Evolutionary conservation across 53 echinoderm and acorn worm genomes (phyloP), one percentile per base, ranked within the genome.

Genomic region (Paracentrotus lividus): DNA sequence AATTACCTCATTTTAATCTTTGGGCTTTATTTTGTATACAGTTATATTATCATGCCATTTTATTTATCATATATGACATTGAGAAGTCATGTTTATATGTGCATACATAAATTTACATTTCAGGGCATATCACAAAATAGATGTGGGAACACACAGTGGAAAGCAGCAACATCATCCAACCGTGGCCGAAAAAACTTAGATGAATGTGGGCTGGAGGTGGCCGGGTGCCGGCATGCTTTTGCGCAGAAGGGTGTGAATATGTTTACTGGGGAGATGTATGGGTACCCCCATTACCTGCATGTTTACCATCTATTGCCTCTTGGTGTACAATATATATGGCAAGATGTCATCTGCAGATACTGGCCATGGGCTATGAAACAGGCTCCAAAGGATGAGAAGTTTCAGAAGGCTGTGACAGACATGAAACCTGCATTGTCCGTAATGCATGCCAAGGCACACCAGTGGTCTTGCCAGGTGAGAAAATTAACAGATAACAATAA

Each of bases 371-470:
- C 93, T 10, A 32, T 18, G 27, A 86, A 93, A 86, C 61, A 81
- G 27, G 68, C 15, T 8, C n/a, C 21, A 14, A 45, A 57, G 23
- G 44, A 43, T 87, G 66, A 57, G 2, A 29, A 34, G 8, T 94
- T 55, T 9, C 49, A 29, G 36, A 5, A 12, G 24, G 88, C 94
- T n/a, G 77, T 88, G 9, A 51, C 20, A 23, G 34, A 33, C n/a
- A 88, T 94, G 72, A 94, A 94, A 49, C 94, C 94, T 68, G 94
- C 94, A 47, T 54, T 88, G 15, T 94, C 94, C 1, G 69, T 94
- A 29, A 94, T 94, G 94, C 94, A 94, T 45, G 64, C 94, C 1
- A 94, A 94, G 24, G 94, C 94, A n/a, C 94, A 94, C 54, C 21
- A 85, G 18, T 58, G 58, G 58, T 16, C 58, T 58, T 58, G 58